A percentile compares a stretch with the other conserved stretches of the same genome.
Conservation (phyloP, 1,140 invertebrate genomes). For the Drosophila sproati region DNA sequence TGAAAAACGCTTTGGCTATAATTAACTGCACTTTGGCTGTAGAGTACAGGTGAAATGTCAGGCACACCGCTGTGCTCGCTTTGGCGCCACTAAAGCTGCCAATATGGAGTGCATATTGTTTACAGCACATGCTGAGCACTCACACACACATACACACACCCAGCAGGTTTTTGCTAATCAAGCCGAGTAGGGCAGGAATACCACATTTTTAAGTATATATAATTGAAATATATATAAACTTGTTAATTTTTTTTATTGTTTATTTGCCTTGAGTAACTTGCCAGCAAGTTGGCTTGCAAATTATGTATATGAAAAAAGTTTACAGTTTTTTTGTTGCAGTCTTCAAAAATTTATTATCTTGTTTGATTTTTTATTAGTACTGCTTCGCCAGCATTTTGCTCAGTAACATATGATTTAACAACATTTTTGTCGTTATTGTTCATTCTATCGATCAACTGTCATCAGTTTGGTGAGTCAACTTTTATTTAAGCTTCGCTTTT, state of each 20-base stretch:
- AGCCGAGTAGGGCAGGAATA: conserved; percentile 24
- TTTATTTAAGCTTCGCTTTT: no score
- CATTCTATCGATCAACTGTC: no score
- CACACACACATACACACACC: background rate
- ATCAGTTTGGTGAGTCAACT: no score
- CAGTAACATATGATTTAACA: no score
- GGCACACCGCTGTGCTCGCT: conserved; percentile 7
- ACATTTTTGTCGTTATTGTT: no score
- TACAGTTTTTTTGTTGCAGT: background rate
- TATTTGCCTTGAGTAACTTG: background rate
- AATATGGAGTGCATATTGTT: conserved; percentile 45
- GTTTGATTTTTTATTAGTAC: no score
- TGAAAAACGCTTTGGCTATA: conserved; percentile 44
- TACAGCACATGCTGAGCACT: conserved; percentile 27
- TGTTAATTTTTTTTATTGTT: background rate
- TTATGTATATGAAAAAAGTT: background rate
- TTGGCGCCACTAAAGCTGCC: conserved; percentile 21
- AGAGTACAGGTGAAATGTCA: conserved; percentile 38
- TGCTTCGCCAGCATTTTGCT: no score
- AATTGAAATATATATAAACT: background rate
- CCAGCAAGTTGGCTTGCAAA: conserved; percentile 7
- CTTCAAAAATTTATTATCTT: background rate
- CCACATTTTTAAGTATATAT: no score
- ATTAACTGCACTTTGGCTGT: conserved; percentile 36
- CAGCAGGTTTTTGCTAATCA: conserved; percentile 31